Evolutionary conservation across 2,113 vertebrate genomes (phyloP).

Genomic region (Hippolais icterina): DNA sequence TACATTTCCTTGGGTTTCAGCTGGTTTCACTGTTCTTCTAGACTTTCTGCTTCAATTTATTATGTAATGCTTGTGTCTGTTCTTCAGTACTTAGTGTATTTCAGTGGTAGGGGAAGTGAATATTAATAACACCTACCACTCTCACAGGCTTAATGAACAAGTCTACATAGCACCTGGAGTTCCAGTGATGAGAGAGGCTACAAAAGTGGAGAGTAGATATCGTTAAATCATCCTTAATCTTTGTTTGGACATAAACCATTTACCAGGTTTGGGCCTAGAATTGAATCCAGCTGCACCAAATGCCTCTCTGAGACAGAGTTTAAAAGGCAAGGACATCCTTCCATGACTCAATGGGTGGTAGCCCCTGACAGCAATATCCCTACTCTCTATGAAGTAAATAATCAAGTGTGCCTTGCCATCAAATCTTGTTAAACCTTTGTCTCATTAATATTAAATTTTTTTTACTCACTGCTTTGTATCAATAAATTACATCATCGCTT

Average conservation of each 20-base stretch:
- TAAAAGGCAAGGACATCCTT: neutral
- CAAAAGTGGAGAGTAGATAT: neutral
- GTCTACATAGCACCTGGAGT: neutral
- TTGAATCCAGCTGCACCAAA: neutral
- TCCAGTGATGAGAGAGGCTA: neutral
- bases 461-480: neutral
- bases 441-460: neutral
- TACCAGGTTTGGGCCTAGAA: neutral
- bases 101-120: neutral
- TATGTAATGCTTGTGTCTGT: neutral
- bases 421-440: neutral
- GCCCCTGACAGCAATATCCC: neutral
- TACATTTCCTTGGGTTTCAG: neutral
- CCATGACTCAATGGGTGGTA: neutral
- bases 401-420: neutral
- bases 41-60: neutral
- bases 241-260: neutral
- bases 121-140: neutral
- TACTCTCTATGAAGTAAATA: neutral
- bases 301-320: neutral
- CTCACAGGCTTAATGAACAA: neutral
- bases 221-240: neutral
- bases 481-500: fast-evolving
- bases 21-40: neutral
- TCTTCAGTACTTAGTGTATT: neutral